Evolutionary conservation across 2,113 vertebrate species (phyloP).

Genomic region (Tachysurus vachellii): DNA sequence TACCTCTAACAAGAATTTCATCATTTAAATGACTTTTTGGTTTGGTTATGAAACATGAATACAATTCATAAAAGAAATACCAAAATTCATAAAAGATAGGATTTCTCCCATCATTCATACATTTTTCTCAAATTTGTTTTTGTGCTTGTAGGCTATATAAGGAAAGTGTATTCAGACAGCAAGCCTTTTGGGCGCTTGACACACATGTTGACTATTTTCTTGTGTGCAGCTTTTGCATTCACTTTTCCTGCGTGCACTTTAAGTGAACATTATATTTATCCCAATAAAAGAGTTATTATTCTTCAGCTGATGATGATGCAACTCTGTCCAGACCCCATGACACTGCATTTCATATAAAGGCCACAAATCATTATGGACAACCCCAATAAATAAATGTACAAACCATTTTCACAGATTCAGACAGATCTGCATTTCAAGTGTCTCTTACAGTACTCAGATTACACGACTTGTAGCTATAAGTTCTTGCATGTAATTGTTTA

Average conservation of each 20-base stretch:
- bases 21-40: background rate
- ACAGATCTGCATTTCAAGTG: background rate
- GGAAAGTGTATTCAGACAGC: background rate
- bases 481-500: slow-evolving; percentile 13
- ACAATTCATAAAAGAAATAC: background rate
- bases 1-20: background rate
- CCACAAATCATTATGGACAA: background rate
- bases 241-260: background rate
- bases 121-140: background rate
- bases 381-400: background rate
- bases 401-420: background rate
- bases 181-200: background rate
- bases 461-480: background rate
- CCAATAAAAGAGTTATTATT: slow-evolving; percentile 10
- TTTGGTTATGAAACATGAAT: background rate
- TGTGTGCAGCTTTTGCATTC: background rate
- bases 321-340: background rate
- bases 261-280: background rate
- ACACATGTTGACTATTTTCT: slow-evolving; percentile 25
- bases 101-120: background rate
- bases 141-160: background rate
- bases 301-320: background rate
- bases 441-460: background rate
- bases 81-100: too few relatives aligned
- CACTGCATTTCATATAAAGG: background rate